These are phyloP conservation scores for Corythucha ciliata DNA, from an alignment of 2,888 invertebrate genomes.

Conservation along the genomic window DNA sequence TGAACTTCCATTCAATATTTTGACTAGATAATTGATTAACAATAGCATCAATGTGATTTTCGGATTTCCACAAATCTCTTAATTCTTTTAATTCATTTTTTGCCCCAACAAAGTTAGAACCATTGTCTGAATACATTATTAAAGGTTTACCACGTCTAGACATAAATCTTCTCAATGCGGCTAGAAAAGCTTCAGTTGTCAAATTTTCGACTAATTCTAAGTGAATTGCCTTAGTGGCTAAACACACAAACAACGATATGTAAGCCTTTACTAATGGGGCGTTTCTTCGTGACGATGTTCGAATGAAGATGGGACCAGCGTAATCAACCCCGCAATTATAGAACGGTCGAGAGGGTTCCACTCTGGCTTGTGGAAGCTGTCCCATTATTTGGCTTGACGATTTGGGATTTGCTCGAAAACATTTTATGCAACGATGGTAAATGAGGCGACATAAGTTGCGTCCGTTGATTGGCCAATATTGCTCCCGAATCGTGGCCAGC, in stretches of 20 bases:
- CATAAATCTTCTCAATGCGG: constrained; percentile 3
- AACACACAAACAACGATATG: constrained; percentile 9
- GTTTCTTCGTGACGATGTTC: neutral
- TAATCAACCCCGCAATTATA: constrained; percentile 10
- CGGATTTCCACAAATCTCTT: too few species aligned
- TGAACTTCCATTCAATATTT: too few species aligned
- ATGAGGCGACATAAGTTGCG: constrained; percentile 25
- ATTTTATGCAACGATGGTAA: constrained; percentile 27
- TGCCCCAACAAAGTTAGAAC: constrained; percentile 15
- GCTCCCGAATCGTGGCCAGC: constrained; percentile 28
- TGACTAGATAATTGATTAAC: too few species aligned
- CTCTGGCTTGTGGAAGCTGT: constrained; percentile 4
- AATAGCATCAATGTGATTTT: too few species aligned
- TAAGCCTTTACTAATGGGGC: neutral
- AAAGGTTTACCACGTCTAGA: constrained; percentile 4
- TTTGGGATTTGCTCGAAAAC: neutral
- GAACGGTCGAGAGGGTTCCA: constrained; percentile 1
- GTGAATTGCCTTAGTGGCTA: constrained; percentile 14
- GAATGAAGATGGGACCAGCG: constrained; percentile 8
- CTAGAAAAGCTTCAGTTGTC: constrained; percentile 4
- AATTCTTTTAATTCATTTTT: neutral
- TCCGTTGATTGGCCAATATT: constrained; percentile 34
- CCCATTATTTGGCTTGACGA: constrained; percentile 3
- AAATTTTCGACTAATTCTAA: constrained; percentile 4
- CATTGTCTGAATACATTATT: constrained; percentile 14